Evolutionary conservation across 37 sponge, comb jelly and placozoan genomes (phyloP).

Genomic region (Amphimedon queenslandica): DNA sequence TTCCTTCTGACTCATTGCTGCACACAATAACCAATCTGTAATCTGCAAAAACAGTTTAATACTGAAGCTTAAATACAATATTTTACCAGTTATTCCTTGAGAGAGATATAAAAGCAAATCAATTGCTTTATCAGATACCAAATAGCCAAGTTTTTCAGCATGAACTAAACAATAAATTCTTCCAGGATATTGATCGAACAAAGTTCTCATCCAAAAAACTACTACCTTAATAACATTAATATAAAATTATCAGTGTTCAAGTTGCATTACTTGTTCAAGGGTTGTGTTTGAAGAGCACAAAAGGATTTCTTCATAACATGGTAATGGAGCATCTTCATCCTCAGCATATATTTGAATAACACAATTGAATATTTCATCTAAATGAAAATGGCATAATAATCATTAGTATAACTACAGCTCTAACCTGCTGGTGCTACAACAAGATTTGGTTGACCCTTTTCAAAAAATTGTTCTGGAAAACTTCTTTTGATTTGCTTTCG

Average conservation of each 20-base stretch:
- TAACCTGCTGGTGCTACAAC: not conserved
- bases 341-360: not conserved
- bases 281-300: not conserved
- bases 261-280: not conserved
- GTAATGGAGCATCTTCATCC: not conserved
- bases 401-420: not conserved
- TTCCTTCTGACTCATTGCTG: slow-evolving; percentile 55
- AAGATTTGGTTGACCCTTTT: not conserved
- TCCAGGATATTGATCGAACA: not conserved
- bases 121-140: not conserved
- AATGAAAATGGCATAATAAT: not conserved
- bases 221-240: too few relatives aligned
- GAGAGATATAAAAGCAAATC: not conserved
- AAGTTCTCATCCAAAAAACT: not conserved
- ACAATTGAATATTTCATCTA: not conserved
- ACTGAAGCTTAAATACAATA: too few relatives aligned
- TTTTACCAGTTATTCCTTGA: not conserved
- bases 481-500: too few relatives aligned
- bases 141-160: not conserved
- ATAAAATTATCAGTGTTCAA: too few relatives aligned
- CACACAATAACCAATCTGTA: slow-evolving; percentile 58
- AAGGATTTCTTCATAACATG: not conserved
- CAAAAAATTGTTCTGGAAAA: too few relatives aligned
- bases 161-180: not conserved
- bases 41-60: too few relatives aligned